Percentiles rank a stretch among this genome's conserved stretches.
phyloP scores from a whole-genome alignment of 2,113 vertebrate genomes.

The Seriola aureovittata region DNA sequence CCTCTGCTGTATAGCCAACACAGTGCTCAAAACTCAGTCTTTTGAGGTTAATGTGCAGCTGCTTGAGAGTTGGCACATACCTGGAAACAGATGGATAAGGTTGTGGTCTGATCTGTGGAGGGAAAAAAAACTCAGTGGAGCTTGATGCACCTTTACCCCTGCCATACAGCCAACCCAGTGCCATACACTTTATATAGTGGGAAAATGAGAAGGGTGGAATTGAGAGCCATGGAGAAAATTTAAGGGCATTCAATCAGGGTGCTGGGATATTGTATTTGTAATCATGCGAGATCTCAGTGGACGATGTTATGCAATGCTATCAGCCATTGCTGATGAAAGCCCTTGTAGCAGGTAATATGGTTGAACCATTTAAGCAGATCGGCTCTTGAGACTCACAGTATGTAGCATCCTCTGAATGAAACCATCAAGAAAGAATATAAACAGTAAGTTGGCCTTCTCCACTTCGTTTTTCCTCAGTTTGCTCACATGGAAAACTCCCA shows the following conservation, averaged over 20 bases:
- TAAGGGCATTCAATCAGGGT: not conserved
- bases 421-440: slow-evolving; percentile 48
- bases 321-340: slow-evolving; percentile 9
- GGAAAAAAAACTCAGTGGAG: not conserved
- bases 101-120: slow-evolving; percentile 21
- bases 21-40: slow-evolving; percentile 1
- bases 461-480: slow-evolving; percentile 44
- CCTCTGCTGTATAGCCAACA: not conserved
- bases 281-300: not conserved
- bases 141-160: slow-evolving; percentile 3
- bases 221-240: not conserved
- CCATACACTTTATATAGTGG: not conserved
- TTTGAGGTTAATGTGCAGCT: slow-evolving; percentile 53
- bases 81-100: slow-evolving; percentile 42
- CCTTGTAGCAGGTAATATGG: slow-evolving; percentile 2
- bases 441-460: slow-evolving; percentile 23
- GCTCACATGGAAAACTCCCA: slow-evolving; percentile 55
- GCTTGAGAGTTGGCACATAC: slow-evolving; percentile 40
- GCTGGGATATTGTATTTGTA: slow-evolving; percentile 21
- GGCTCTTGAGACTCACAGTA: slow-evolving; percentile 17
- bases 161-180: slow-evolving; percentile 2
- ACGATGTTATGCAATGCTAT: slow-evolving; percentile 11
- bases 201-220: not conserved
- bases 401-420: slow-evolving; percentile 42
- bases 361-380: slow-evolving; percentile 3